Conservation (phyloP, 2,113 vertebrate genomes). For the Brachypteracias leptosomus region DNA sequence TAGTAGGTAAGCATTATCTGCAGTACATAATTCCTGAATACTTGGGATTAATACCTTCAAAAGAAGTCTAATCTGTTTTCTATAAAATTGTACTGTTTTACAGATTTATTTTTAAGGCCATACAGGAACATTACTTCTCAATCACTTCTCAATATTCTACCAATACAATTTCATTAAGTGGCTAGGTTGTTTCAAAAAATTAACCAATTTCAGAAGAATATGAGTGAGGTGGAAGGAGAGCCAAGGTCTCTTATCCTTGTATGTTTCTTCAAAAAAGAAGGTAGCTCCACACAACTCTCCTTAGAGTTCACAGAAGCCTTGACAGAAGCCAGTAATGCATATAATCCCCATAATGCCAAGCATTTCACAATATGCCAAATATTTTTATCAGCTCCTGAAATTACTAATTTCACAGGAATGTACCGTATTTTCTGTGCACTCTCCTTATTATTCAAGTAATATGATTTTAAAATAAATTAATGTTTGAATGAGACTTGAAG, state of each 20-base stretch:
- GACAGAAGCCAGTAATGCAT: background rate
- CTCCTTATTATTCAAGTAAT: background rate
- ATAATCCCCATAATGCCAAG: background rate
- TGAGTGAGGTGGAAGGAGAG: background rate
- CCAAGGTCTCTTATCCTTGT: background rate
- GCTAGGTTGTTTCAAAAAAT: background rate
- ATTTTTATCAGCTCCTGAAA: background rate
- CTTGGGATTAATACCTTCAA: background rate
- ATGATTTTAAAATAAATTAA: background rate
- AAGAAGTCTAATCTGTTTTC: background rate
- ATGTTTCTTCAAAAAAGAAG: background rate
- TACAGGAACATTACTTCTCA: background rate
- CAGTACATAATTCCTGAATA: background rate
- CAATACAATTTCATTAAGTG: background rate
- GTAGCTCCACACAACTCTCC: background rate
- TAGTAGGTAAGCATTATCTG: background rate
- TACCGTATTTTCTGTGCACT: background rate
- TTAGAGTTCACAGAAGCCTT: background rate
- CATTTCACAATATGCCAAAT: background rate
- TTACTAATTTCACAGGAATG: background rate
- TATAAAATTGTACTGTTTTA: background rate
- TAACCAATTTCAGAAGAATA: background rate
- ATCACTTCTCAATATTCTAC: background rate
- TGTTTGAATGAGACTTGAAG: background rate
- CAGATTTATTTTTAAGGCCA: background rate